These are phyloP conservation scores for Melanargia galathea DNA, from an alignment of 2,888 invertebrate species.

Conservation along the genomic window DNA sequence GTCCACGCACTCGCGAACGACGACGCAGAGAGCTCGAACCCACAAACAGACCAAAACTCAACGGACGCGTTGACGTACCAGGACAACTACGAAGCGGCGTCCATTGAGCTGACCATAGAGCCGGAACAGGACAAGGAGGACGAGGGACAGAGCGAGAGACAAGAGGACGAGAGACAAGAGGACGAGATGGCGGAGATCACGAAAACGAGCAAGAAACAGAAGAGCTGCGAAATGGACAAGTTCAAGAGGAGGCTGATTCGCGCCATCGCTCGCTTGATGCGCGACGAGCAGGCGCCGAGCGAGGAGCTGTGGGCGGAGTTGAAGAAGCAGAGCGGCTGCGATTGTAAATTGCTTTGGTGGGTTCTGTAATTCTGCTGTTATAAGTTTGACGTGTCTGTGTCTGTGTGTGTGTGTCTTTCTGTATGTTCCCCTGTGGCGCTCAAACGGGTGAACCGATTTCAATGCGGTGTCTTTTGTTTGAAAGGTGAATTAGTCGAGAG, in stretches of 20 bases:
- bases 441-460: too few relatives aligned
- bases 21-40: not conserved
- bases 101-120: not conserved
- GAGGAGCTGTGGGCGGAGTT: slow-evolving; percentile 59
- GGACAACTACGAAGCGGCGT: slow-evolving; percentile 10
- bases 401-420: too few relatives aligned
- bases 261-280: slow-evolving; percentile 56
- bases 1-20: not conserved
- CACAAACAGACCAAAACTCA: not conserved
- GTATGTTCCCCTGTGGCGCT: too few relatives aligned
- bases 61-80: not conserved
- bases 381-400: too few relatives aligned
- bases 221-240: slow-evolving; percentile 53
- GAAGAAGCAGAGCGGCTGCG: slow-evolving; percentile 58
- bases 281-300: slow-evolving; percentile 54
- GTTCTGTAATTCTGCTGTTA: slow-evolving; percentile 29
- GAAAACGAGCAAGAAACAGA: not conserved
- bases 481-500: too few relatives aligned
- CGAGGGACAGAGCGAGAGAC: not conserved
- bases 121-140: not conserved
- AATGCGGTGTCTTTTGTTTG: too few relatives aligned
- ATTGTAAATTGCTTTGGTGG: slow-evolving; percentile 67
- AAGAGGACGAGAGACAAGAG: not conserved
- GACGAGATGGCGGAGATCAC: slow-evolving; percentile 16
- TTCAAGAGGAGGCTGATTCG: slow-evolving; percentile 70